These are phyloP conservation scores for Ondatra zibethicus DNA, from an alignment of 2,113 vertebrate species.

Conservation along the genomic window DNA sequence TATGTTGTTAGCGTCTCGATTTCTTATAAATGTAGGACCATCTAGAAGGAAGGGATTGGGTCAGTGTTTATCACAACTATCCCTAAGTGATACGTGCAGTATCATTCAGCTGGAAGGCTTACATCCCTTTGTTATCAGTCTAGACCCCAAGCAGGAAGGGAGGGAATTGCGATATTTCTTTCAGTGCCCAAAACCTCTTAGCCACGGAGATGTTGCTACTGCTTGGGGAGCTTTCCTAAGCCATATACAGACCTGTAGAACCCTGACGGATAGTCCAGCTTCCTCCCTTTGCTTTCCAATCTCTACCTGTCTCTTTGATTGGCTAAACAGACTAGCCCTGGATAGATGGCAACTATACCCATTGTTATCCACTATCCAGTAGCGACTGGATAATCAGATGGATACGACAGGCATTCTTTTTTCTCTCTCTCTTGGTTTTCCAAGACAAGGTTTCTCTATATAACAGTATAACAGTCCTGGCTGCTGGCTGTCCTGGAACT, in stretches of 20 bases:
- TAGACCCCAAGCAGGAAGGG: background rate
- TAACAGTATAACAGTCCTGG: too few relatives aligned
- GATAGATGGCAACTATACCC: background rate
- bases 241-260: background rate
- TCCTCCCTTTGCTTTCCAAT: background rate
- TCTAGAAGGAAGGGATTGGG: slow-evolving; percentile 24
- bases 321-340: background rate
- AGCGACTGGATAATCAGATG: slow-evolving; percentile 6
- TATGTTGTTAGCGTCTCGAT: slow-evolving; percentile 10
- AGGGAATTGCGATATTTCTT: background rate
- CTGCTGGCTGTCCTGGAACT: too few relatives aligned
- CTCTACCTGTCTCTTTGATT: background rate
- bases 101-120: background rate
- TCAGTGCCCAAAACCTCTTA: slow-evolving; percentile 18
- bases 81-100: background rate
- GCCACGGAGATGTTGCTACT: background rate
- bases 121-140: background rate
- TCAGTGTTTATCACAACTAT: background rate
- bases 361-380: background rate
- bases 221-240: background rate
- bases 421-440: too few relatives aligned
- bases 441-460: too few relatives aligned
- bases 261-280: background rate
- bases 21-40: slow-evolving; percentile 3
- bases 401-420: too few relatives aligned